phyloP scores from a whole-genome alignment of 2,888 invertebrate genomes.

The Malthinus seriepunctatus region DNA sequence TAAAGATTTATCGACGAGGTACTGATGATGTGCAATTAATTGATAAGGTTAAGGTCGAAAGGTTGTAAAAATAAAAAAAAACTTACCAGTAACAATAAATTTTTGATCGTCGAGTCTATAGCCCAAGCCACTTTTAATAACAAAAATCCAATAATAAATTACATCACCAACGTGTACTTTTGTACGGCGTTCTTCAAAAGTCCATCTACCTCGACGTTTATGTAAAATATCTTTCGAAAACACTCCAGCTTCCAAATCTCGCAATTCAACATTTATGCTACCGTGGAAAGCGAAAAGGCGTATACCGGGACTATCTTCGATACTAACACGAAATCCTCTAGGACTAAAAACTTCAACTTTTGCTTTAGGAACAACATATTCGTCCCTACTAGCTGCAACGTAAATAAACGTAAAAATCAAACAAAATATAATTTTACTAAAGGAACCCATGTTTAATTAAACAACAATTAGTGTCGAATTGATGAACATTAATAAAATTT shows the following conservation, averaged over 20 bases:
- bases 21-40: neutral
- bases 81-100: constrained; percentile 34
- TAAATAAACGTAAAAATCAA: no score
- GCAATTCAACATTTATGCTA: constrained; percentile 49
- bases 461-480: no score
- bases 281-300: constrained; percentile 54
- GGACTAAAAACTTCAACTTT: constrained; percentile 47
- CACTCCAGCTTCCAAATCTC: constrained; percentile 44
- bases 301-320: constrained; percentile 51
- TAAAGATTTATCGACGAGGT: no score
- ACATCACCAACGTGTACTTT: constrained; percentile 44
- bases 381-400: no score
- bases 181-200: constrained; percentile 41
- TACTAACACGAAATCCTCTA: constrained; percentile 51
- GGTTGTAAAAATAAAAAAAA: neutral
- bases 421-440: no score
- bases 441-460: no score
- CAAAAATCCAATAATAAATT: constrained; percentile 50
- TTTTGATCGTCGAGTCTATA: constrained; percentile 42
- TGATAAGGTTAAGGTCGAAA: neutral
- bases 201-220: constrained; percentile 41
- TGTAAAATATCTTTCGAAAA: constrained; percentile 43
- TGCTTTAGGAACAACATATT: constrained; percentile 46
- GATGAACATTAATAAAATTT: no score
- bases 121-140: constrained; percentile 45